Evolutionary conservation across 2,888 invertebrate genomes (phyloP).

Genomic region (Gibbula magus): DNA sequence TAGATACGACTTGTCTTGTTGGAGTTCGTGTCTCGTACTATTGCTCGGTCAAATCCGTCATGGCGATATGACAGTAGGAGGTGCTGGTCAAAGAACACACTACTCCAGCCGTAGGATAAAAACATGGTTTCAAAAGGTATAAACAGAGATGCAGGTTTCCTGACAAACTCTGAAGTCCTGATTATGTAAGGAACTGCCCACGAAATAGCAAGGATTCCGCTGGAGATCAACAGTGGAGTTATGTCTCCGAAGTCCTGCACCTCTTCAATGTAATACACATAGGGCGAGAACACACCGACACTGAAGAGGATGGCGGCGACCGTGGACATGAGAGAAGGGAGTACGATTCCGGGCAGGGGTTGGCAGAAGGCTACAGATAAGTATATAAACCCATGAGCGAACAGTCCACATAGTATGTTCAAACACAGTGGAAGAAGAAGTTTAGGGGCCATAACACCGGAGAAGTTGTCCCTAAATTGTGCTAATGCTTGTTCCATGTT

Average conservation of each 20-base stretch:
- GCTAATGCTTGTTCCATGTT: constrained; percentile 29
- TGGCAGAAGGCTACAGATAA: constrained; percentile 46
- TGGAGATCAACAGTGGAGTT: constrained; percentile 30
- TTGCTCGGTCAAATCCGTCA: constrained; percentile 38
- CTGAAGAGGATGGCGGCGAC: constrained; percentile 42
- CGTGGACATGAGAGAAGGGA: constrained; percentile 54
- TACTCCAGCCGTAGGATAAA: constrained; percentile 44
- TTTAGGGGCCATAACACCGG: constrained; percentile 24
- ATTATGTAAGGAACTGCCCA: constrained; percentile 44
- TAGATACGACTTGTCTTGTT: constrained; percentile 38
- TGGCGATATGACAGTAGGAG: constrained; percentile 41
- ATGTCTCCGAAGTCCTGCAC: constrained; percentile 45
- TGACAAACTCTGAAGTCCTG: constrained; percentile 22
- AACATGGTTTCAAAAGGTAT: constrained; percentile 45
- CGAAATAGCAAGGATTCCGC: constrained; percentile 37
- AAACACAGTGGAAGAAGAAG: constrained; percentile 43
- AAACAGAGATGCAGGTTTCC: constrained; percentile 33
- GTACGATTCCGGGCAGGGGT: constrained; percentile 44
- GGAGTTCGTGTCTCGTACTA: background rate
- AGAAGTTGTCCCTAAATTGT: constrained; percentile 38
- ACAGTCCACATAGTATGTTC: constrained; percentile 41
- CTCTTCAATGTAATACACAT: constrained; percentile 39
- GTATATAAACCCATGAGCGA: constrained; percentile 44
- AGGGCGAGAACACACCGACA: constrained; percentile 28
- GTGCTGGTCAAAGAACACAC: constrained; percentile 48